Evolutionary conservation across 2,888 invertebrate species (phyloP).

Genomic region (Eupithecia pulchellata): DNA sequence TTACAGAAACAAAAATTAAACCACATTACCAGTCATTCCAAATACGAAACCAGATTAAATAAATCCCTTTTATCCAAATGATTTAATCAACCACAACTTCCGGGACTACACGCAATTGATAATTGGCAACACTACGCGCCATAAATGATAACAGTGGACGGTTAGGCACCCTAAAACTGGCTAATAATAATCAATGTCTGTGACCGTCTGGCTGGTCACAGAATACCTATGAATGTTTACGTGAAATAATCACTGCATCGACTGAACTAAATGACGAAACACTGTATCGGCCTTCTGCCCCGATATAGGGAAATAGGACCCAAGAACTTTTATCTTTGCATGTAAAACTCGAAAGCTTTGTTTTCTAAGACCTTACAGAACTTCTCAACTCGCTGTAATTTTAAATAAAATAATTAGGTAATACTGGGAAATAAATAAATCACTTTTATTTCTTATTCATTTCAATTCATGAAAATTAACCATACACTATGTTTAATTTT

Average conservation of each 20-base stretch:
- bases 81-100: constrained; percentile 27
- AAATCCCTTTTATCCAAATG: constrained; percentile 1
- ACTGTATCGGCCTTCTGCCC: no score
- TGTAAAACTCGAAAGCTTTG: neutral
- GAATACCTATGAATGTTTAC: neutral
- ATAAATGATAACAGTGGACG: constrained; percentile 37
- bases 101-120: constrained; percentile 35
- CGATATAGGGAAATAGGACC: no score
- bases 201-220: constrained; percentile 41
- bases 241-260: neutral
- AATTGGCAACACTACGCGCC: constrained; percentile 18
- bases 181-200: constrained; percentile 43
- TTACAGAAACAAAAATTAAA: neutral
- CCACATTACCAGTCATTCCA: neutral
- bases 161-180: constrained; percentile 42
- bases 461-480: neutral
- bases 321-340: no score
- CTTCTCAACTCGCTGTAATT: neutral
- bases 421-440: neutral
- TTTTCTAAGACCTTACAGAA: neutral
- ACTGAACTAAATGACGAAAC: no score
- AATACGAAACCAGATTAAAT: neutral
- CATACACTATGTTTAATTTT: no score
- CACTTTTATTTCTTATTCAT: neutral
- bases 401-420: neutral